phyloP scores from a whole-genome alignment of 2,797 vertebrate genomes.

The Pseudotriccus pelzelni region DNA sequence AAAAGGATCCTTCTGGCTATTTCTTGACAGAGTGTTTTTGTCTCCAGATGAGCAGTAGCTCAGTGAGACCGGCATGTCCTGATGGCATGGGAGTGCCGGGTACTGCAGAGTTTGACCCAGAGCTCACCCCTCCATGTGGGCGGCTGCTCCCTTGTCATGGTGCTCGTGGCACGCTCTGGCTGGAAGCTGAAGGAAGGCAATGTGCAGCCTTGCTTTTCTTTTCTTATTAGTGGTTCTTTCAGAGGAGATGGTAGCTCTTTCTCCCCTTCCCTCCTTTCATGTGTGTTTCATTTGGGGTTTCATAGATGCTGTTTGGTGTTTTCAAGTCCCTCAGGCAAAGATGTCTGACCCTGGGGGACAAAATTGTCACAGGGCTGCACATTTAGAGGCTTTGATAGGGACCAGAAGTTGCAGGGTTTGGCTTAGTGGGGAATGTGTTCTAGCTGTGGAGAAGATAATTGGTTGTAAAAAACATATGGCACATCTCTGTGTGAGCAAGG shows the following conservation, averaged over 20 bases:
- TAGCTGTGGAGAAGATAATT: slow-evolving; percentile 46
- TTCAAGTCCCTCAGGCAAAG: not conserved
- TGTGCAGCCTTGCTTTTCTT: not conserved
- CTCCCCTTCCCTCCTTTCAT: not conserved
- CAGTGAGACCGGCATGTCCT: not conserved
- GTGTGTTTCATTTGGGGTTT: not conserved
- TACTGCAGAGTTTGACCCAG: not conserved
- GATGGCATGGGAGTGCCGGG: not conserved
- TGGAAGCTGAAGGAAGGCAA: not conserved
- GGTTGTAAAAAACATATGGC: slow-evolving; percentile 49
- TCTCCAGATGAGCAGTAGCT: not conserved
- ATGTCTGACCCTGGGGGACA: not conserved
- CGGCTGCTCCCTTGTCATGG: not conserved
- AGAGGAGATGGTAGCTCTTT: not conserved
- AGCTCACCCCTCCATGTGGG: not conserved
- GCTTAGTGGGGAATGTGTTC: not conserved
- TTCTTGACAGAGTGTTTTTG: not conserved
- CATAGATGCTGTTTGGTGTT: not conserved
- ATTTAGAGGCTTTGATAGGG: not conserved
- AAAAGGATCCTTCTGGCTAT: not conserved
- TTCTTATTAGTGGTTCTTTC: not conserved
- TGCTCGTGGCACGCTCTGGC: not conserved
- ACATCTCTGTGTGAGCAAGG: slow-evolving; percentile 31
- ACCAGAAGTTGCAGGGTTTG: slow-evolving; percentile 1
- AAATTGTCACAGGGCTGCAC: not conserved